phyloP scores from a whole-genome alignment of 2,797 vertebrate species.

The Betta splendens region DNA sequence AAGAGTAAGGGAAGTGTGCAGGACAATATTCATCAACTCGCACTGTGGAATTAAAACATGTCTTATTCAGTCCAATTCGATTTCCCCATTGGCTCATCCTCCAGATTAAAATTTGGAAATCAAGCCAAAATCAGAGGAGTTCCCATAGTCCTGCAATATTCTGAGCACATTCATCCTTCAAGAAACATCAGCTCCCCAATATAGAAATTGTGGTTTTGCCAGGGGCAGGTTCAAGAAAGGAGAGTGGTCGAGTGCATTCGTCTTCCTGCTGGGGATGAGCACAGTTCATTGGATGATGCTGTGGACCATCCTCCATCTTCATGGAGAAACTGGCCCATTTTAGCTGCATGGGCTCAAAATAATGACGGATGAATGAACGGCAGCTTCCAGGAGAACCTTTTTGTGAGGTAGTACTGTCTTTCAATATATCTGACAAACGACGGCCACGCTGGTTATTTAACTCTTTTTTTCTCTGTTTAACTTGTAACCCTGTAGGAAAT shows the following conservation, averaged over 20 bases:
- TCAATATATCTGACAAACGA: conserved; percentile 3
- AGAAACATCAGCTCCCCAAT: conserved; percentile 1
- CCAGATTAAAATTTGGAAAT: neutral
- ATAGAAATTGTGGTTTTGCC: conserved; percentile 2
- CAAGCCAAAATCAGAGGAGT: neutral
- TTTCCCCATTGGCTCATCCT: no score
- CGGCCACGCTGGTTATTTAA: conserved; percentile 19
- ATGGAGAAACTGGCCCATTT: neutral
- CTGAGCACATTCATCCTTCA: neutral
- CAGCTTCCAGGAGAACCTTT: no score
- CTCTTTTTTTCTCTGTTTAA: conserved; percentile 3
- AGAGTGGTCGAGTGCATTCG: conserved; percentile 1
- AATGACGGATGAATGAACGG: no score
- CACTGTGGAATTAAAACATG: no score
- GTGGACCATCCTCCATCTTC: conserved; percentile 1
- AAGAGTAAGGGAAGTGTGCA: no score
- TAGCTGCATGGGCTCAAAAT: conserved; percentile 5
- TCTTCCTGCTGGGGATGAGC: conserved; percentile 5
- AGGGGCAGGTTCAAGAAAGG: conserved; percentile 19
- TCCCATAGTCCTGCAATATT: neutral
- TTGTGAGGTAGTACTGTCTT: no score
- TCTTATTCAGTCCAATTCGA: no score
- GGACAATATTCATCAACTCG: no score
- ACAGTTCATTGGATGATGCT: conserved; percentile 11
- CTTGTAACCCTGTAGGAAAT: no score